Evolutionary conservation across 2,888 invertebrate genomes (phyloP).

Genomic region (Luffia ferchaultella): DNA sequence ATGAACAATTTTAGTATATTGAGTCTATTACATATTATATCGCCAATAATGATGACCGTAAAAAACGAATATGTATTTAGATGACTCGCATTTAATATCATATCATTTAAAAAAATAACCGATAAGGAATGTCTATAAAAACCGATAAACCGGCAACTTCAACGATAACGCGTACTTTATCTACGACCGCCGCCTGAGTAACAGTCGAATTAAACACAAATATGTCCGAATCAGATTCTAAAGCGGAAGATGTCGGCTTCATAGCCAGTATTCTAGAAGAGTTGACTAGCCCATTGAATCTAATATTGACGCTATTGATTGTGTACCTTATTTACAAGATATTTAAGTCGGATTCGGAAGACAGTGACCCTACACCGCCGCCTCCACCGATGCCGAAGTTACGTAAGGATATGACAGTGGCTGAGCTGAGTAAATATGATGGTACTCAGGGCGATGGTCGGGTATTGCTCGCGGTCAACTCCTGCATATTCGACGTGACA

Average conservation of each 20-base stretch:
- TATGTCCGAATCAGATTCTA: not conserved
- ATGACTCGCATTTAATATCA: too few species aligned
- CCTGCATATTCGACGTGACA: constrained; percentile 95
- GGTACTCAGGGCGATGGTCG: constrained; percentile 88
- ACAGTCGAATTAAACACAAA: not conserved
- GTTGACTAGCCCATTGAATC: constrained; percentile 3
- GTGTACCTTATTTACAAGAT: constrained; percentile 5
- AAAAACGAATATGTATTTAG: too few species aligned
- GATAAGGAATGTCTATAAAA: not conserved
- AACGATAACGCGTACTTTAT: not conserved
- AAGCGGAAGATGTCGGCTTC: not conserved
- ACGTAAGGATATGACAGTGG: constrained; percentile 88
- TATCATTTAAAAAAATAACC: not conserved
- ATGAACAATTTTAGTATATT: too few species aligned
- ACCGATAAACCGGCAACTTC: not conserved
- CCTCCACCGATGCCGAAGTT: constrained; percentile 72
- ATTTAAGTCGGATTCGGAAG: constrained; percentile 2
- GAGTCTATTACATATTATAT: too few species aligned
- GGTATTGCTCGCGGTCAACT: constrained; percentile 92
- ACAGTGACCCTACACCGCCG: not conserved
- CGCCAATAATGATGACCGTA: too few species aligned
- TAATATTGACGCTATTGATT: constrained; percentile 3
- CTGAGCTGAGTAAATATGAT: constrained; percentile 86
- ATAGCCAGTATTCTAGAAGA: constrained; percentile 1
- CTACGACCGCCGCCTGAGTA: not conserved